phyloP scores from a whole-genome alignment of 2,797 vertebrate genomes.

The Gephyroberyx darwinii region DNA sequence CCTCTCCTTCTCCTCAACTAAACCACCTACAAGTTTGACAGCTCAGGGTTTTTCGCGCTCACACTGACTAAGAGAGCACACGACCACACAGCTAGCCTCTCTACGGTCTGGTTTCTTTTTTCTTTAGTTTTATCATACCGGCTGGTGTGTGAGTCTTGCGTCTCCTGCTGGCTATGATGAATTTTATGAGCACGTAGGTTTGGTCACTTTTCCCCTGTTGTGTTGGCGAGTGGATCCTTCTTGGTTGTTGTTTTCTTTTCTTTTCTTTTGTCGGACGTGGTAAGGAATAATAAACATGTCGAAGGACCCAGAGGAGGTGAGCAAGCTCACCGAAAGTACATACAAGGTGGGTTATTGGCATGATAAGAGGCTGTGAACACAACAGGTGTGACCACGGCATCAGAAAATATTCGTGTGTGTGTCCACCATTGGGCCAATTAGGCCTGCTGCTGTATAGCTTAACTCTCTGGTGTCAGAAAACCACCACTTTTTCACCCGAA shows the following conservation, averaged over 20 bases:
- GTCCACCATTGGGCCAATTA: not conserved
- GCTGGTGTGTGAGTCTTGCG: slow-evolving; percentile 17
- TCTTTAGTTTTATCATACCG: not conserved
- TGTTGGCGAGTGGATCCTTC: slow-evolving; percentile 18
- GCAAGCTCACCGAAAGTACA: slow-evolving; percentile 92
- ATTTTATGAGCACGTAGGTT: slow-evolving; percentile 53
- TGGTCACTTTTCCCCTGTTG: slow-evolving; percentile 26
- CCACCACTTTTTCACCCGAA: not conserved
- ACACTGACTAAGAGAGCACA: slow-evolving; percentile 11
- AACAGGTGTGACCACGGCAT: slow-evolving; percentile 62
- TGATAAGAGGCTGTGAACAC: slow-evolving; percentile 33
- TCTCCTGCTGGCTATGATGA: slow-evolving; percentile 63
- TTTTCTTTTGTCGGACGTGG: slow-evolving; percentile 17
- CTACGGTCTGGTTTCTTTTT: not conserved
- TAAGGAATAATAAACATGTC: slow-evolving; percentile 82
- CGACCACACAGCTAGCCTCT: slow-evolving; percentile 18
- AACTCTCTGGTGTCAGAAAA: not conserved
- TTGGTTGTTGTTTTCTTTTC: not conserved
- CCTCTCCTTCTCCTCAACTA: slow-evolving; percentile 66
- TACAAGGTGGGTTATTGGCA: slow-evolving; percentile 85
- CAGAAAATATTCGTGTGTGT: not conserved
- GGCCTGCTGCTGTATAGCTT: not conserved
- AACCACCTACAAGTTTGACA: slow-evolving; percentile 81
- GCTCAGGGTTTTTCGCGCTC: slow-evolving; percentile 46
- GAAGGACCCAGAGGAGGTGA: slow-evolving; percentile 90